A percentile compares a stretch with the other conserved stretches of the same genome.
phyloP scores from a whole-genome alignment of 2,113 vertebrate species.

The Eretmochelys imbricata region DNA sequence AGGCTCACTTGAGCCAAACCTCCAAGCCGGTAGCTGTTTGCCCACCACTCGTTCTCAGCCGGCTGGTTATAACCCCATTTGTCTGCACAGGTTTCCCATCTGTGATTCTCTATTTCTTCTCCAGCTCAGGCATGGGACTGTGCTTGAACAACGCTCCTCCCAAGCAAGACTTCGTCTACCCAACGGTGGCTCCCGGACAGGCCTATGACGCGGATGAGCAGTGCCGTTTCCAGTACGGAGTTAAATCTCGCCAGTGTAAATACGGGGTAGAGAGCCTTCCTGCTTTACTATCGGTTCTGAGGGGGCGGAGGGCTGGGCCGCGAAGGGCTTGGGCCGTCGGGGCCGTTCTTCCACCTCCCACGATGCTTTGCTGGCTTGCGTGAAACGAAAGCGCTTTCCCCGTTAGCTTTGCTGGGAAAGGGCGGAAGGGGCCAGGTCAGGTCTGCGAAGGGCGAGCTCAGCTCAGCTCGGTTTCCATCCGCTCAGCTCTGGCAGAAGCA shows the following conservation, averaged over 20 bases:
- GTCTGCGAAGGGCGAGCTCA: fast-evolving
- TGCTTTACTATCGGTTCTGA: conserved; percentile 83
- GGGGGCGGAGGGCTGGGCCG: conserved; percentile 28
- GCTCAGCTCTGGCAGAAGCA: not conserved
- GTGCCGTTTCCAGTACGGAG: conserved; percentile 97
- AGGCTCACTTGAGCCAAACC: not conserved
- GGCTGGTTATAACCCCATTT: fast-evolving
- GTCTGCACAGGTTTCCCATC: not conserved
- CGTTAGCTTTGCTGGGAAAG: not conserved
- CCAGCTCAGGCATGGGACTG: conserved; percentile 93
- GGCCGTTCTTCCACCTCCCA: not conserved
- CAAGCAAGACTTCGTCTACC: conserved; percentile 96
- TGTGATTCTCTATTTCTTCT: not conserved
- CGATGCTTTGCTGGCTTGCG: not conserved
- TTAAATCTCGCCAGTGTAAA: conserved; percentile 99
- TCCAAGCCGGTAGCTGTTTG: fast-evolving
- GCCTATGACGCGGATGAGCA: conserved; percentile 97
- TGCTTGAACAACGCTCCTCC: conserved; percentile 95
- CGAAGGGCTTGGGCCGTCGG: not conserved
- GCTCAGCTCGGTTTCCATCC: not conserved
- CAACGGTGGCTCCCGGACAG: conserved; percentile 94
- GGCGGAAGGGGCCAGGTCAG: not conserved
- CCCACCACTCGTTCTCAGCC: not conserved
- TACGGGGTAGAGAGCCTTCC: conserved; percentile 95
- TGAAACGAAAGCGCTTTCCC: not conserved